Evolutionary conservation across 1,140 invertebrate genomes (phyloP).

Genomic region (Drosophila santomea): DNA sequence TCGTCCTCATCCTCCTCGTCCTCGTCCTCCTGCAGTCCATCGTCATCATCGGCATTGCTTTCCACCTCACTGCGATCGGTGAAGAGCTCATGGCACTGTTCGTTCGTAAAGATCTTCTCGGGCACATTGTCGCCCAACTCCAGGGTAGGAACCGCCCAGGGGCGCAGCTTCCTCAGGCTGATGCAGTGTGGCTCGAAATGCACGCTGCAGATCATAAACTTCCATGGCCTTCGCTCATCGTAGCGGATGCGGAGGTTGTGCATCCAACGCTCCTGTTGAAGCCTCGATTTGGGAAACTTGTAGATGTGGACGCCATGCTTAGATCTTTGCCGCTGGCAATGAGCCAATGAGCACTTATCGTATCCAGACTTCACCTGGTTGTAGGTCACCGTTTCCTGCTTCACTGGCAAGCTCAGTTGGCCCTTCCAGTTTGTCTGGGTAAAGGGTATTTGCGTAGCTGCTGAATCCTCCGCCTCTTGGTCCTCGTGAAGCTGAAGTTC

Average conservation of each 20-base stretch:
- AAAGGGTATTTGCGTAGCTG: neutral
- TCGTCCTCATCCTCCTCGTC: slow-evolving; percentile 14
- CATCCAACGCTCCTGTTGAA: slow-evolving; percentile 66
- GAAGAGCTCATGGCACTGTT: slow-evolving; percentile 40
- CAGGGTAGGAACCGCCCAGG: slow-evolving; percentile 71
- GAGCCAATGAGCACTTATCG: slow-evolving; percentile 64
- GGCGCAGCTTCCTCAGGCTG: slow-evolving; percentile 52
- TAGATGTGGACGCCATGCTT: slow-evolving; percentile 69
- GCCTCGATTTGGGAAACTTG: slow-evolving; percentile 60
- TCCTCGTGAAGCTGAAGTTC: slow-evolving; percentile 55
- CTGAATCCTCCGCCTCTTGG: slow-evolving; percentile 3
- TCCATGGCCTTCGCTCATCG: slow-evolving; percentile 67
- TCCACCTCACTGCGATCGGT: slow-evolving; percentile 39
- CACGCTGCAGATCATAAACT: slow-evolving; percentile 72
- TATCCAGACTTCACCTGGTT: slow-evolving; percentile 70
- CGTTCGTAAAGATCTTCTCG: slow-evolving; percentile 48
- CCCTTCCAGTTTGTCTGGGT: slow-evolving; percentile 16
- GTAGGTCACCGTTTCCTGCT: slow-evolving; percentile 37
- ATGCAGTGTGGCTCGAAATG: slow-evolving; percentile 68
- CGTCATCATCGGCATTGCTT: slow-evolving; percentile 30
- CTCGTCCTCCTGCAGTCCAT: slow-evolving; percentile 42
- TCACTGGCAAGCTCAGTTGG: slow-evolving; percentile 36
- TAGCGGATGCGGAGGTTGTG: slow-evolving; percentile 68
- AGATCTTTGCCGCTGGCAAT: slow-evolving; percentile 65
- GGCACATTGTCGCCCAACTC: slow-evolving; percentile 69